Conservation (phyloP, 2,888 invertebrate genomes). For the Nebria salina region DNA sequence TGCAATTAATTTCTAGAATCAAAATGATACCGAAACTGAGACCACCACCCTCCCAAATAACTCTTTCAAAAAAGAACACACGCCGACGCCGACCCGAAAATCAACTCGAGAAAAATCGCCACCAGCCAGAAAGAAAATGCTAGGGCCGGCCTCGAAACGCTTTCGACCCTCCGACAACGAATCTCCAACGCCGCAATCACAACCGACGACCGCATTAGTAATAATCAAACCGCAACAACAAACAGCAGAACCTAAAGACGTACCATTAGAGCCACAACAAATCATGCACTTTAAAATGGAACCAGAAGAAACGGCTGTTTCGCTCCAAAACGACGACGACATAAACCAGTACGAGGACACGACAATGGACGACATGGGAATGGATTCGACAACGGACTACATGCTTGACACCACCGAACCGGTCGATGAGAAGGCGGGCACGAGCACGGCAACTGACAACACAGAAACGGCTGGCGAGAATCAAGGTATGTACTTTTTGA, state of each 20-base stretch:
- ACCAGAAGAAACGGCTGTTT: constrained; percentile 56
- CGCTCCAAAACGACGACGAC: constrained; percentile 48
- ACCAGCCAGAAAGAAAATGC: constrained; percentile 44
- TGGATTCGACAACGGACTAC: constrained; percentile 58
- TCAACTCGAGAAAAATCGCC: constrained; percentile 29
- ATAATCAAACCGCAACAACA: constrained; percentile 15
- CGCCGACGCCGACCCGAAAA: constrained; percentile 31
- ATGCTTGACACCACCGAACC: constrained; percentile 29
- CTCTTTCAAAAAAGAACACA: background rate
- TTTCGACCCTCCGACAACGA: constrained; percentile 36
- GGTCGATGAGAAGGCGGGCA: constrained; percentile 59
- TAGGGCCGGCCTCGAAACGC: constrained; percentile 49
- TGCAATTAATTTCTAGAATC: constrained; percentile 11
- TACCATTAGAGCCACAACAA: constrained; percentile 43
- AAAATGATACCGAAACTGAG: constrained; percentile 17
- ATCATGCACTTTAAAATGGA: constrained; percentile 60
- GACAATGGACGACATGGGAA: constrained; percentile 54
- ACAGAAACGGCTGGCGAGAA: constrained; percentile 58
- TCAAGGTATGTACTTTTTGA: constrained; percentile 59
- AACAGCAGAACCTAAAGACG: constrained; percentile 18
- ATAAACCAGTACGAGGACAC: constrained; percentile 56
- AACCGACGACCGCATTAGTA: background rate
- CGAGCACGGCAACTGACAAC: constrained; percentile 53
- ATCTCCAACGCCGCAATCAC: background rate
- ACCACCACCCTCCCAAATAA: constrained; percentile 12